Conservation (phyloP, 2,113 vertebrate genomes). For the rabbit (Oryctolagus cuniculus) region mOryCun1.1 NC_091449.1:45040501-45041000, state of each 20-base stretch:
- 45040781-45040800: no score
- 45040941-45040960: no score
- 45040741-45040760: not conserved
- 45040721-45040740: not conserved
- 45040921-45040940: no score
- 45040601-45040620: not conserved
- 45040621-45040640: slow-evolving; percentile 33
- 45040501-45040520: not conserved
- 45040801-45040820: no score
- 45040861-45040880: no score
- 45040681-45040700: slow-evolving; percentile 23
- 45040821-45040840: no score
- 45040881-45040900: no score
- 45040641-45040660: slow-evolving; percentile 49
- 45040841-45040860: no score
- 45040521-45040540: slow-evolving; percentile 12
- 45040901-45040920: no score
- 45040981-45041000: no score
- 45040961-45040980: no score
- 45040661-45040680: slow-evolving; percentile 65
- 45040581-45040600: slow-evolving; percentile 1
- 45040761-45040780: not conserved
- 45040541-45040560: not conserved
- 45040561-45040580: slow-evolving; percentile 29
- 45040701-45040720: slow-evolving; percentile 13